Percentiles rank a stretch among this genome's conserved stretches.
Conservation (phyloP, 2,888 invertebrate genomes). For the Athripsodes cinereus region DNA sequence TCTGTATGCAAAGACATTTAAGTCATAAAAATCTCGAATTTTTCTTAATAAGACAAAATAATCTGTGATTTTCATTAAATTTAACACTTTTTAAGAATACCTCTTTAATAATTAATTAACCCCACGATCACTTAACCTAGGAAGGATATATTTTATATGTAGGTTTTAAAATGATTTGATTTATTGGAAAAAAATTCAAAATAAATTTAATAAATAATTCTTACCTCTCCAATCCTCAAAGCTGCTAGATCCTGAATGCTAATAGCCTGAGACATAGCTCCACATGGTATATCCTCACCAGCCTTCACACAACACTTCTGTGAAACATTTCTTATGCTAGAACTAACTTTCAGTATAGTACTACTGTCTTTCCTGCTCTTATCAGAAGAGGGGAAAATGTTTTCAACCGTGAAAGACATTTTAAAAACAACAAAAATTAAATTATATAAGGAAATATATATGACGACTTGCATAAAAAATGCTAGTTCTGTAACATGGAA, state of each 20-base stretch:
- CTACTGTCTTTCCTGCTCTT: constrained; percentile 8
- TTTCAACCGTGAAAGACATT: constrained; percentile 22
- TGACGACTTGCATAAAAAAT: no score
- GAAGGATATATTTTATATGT: not conserved
- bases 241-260: constrained; percentile 10
- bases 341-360: not conserved
- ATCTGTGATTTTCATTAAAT: no score
- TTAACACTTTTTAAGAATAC: no score
- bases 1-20: no score
- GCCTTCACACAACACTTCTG: constrained; percentile 11
- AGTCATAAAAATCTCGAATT: no score
- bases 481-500: no score
- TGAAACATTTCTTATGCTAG: not conserved
- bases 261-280: constrained; percentile 27
- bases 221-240: constrained; percentile 1
- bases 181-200: no score
- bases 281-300: constrained; percentile 28
- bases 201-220: not conserved
- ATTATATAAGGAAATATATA: no score
- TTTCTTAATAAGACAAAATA: no score
- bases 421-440: no score
- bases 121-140: no score
- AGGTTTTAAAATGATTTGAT: not conserved
- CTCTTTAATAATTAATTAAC: no score
- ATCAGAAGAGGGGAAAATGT: constrained; percentile 5